Conservation (phyloP, 2,888 invertebrate species). For the Carpatolechia fugitivella region DNA sequence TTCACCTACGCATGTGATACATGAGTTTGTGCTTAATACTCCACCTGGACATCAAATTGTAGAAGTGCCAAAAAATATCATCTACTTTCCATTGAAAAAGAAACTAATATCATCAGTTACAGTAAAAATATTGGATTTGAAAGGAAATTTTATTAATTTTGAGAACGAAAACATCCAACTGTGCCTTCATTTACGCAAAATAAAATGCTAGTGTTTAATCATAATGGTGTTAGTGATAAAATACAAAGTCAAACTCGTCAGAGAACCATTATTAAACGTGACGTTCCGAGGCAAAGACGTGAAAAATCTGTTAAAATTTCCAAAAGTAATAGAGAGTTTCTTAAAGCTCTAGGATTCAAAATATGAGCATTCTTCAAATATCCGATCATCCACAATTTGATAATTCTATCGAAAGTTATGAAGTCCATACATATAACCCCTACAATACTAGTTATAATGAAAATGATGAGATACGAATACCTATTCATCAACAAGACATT, state of each 20-base stretch:
- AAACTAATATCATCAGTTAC: background rate
- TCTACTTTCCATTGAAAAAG: background rate
- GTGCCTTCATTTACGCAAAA: too few relatives aligned
- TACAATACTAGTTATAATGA: constrained; percentile 15
- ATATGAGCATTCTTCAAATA: constrained; percentile 18
- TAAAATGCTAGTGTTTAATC: too few relatives aligned
- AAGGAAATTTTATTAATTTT: too few relatives aligned
- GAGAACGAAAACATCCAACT: too few relatives aligned
- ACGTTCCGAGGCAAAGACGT: background rate
- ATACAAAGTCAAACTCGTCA: background rate
- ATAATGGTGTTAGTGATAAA: background rate
- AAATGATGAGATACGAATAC: constrained; percentile 27
- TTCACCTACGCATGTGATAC: constrained; percentile 10
- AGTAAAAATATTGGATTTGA: background rate
- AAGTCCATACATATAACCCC: constrained; percentile 9
- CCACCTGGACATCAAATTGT: background rate
- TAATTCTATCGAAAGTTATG: constrained; percentile 24
- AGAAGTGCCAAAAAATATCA: background rate
- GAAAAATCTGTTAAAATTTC: background rate
- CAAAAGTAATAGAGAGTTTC: constrained; percentile 19
- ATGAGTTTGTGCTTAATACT: constrained; percentile 15
- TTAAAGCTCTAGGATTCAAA: constrained; percentile 21
- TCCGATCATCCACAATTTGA: constrained; percentile 14
- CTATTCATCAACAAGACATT: constrained; percentile 25
- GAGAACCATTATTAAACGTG: background rate